Conservation (phyloP, 2,888 invertebrate species). For the Eupithecia subfuscata region DNA sequence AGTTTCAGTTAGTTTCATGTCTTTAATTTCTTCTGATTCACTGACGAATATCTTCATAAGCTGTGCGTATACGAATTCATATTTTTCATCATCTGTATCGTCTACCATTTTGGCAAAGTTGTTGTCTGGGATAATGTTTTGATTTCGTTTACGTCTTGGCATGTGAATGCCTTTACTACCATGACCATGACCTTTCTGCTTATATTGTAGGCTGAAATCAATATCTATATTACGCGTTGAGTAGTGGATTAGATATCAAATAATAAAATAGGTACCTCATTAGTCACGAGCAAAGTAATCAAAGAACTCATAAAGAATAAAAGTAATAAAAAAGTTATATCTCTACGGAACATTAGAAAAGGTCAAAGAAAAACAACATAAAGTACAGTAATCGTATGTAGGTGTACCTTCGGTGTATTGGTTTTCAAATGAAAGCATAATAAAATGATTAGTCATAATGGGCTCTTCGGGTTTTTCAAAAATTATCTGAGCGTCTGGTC, state of each 20-base stretch:
- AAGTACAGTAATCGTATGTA: no score
- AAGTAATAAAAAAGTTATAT: not conserved
- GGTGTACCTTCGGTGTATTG: no score
- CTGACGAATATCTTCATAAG: slow-evolving; percentile 73
- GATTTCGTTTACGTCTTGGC: slow-evolving; percentile 37
- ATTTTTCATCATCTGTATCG: slow-evolving; percentile 55
- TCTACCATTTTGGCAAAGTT: slow-evolving; percentile 16
- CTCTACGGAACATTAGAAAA: no score
- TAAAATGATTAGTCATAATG: no score
- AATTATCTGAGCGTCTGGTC: no score
- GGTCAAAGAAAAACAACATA: no score
- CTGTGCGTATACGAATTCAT: slow-evolving; percentile 71
- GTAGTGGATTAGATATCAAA: not conserved
- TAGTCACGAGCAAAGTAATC: not conserved
- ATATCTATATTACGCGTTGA: not conserved
- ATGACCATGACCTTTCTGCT: slow-evolving; percentile 40
- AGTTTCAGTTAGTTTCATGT: slow-evolving; percentile 62
- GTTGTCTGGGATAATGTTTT: slow-evolving; percentile 11
- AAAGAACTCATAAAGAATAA: not conserved
- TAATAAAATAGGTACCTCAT: not conserved
- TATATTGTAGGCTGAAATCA: slow-evolving; percentile 40
- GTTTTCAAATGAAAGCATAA: no score
- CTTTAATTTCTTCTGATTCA: slow-evolving; percentile 60
- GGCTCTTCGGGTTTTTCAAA: no score
- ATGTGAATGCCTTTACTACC: slow-evolving; percentile 14